Evolutionary conservation across 2,888 invertebrate genomes (phyloP).

Genomic region (Polymixis flavicincta): DNA sequence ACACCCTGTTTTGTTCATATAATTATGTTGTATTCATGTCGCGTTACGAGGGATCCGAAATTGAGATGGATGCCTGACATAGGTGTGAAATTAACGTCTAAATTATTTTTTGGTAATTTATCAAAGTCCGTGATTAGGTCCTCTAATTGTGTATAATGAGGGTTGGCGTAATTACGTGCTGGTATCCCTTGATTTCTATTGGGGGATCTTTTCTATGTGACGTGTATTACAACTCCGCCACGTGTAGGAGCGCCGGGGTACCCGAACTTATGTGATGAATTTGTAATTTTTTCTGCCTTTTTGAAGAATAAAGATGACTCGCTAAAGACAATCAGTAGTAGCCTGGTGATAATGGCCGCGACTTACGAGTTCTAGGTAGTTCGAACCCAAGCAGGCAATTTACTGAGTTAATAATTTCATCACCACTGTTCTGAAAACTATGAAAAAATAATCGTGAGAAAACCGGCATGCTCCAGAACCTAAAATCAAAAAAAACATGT

Average conservation of each 20-base stretch:
- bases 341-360: too few species aligned
- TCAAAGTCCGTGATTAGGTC: constrained; percentile 63
- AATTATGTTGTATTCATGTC: constrained; percentile 76
- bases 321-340: too few species aligned
- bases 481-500: too few species aligned
- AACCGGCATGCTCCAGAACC: too few species aligned
- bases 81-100: constrained; percentile 67
- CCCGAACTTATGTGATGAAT: background rate
- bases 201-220: constrained; percentile 8
- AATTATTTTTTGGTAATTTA: constrained; percentile 69
- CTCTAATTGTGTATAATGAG: constrained; percentile 64
- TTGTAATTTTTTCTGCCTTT: background rate
- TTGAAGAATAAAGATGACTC: background rate
- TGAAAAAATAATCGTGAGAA: too few species aligned
- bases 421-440: too few species aligned
- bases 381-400: too few species aligned
- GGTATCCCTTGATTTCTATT: constrained; percentile 52
- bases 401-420: too few species aligned
- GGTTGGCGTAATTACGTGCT: constrained; percentile 52
- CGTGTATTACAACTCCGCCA: background rate
- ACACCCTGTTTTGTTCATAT: constrained; percentile 74
- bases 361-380: too few species aligned
- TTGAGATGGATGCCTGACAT: constrained; percentile 72
- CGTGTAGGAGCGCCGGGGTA: background rate
- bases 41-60: constrained; percentile 71